Percentiles rank a stretch among this genome's conserved stretches.
Conservation (phyloP, 2,888 invertebrate genomes). For the Microctonus brassicae region DNA sequence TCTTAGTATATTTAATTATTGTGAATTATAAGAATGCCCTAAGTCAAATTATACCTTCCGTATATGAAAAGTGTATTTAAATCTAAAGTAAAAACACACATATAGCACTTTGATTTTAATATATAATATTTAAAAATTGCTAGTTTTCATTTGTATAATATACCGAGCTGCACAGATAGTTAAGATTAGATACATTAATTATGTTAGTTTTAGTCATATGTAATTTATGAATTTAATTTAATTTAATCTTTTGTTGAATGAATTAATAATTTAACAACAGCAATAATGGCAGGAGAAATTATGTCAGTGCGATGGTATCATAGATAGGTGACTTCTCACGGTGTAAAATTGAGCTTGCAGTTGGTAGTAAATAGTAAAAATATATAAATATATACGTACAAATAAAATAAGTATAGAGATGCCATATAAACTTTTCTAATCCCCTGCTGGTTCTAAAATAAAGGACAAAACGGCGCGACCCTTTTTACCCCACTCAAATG, state of each 20-base stretch:
- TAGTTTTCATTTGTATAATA: background rate
- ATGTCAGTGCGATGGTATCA: background rate
- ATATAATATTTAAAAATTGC: background rate
- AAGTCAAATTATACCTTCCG: slow-evolving; percentile 43
- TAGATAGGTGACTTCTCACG: background rate
- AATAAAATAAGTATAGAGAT: background rate
- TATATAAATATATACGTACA: background rate
- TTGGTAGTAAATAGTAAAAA: background rate
- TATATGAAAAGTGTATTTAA: slow-evolving; percentile 2
- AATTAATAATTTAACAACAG: background rate
- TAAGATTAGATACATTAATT: background rate
- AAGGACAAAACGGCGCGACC: too few relatives aligned
- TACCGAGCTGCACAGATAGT: background rate
- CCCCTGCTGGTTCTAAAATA: slow-evolving; percentile 10
- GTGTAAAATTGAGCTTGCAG: background rate
- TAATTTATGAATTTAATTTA: background rate
- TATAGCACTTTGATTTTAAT: background rate
- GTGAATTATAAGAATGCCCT: slow-evolving; percentile 45
- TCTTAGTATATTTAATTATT: slow-evolving; percentile 55
- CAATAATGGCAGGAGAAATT: background rate
- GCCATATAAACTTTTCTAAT: background rate
- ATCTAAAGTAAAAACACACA: background rate
- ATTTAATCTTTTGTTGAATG: background rate
- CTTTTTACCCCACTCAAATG: too few relatives aligned
- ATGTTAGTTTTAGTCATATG: background rate